Percentiles rank a stretch among this genome's conserved stretches.
These are phyloP conservation scores for Streptopelia turtur DNA, from an alignment of 2,797 vertebrate genomes.

Conservation along the genomic window DNA sequence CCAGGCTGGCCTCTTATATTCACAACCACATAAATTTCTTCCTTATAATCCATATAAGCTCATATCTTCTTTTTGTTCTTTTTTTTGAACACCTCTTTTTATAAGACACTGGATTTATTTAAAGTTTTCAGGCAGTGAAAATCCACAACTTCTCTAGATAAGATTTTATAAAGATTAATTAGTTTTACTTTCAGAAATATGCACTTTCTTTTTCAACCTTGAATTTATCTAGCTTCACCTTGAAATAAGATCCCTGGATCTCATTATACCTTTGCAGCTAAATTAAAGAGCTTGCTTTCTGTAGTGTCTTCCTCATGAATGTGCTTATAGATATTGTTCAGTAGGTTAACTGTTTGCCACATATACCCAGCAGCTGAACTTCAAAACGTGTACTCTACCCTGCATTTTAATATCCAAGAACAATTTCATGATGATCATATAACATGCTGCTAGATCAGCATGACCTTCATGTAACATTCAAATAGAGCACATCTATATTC, in stretches of 20 bases:
- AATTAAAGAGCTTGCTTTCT: constrained; percentile 11
- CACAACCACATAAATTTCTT: not conserved
- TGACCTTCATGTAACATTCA: constrained; percentile 9
- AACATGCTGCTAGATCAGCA: not conserved
- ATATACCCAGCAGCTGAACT: rapidly evolving
- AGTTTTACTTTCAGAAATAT: not conserved
- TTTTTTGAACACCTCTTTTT: not conserved
- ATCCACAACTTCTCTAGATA: not conserved
- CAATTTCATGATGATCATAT: not conserved
- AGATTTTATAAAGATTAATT: constrained; percentile 50
- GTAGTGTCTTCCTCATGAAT: not conserved
- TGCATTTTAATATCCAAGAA: not conserved
- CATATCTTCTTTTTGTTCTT: not conserved
- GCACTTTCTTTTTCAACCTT: constrained; percentile 15
- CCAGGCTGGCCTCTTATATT: not conserved
- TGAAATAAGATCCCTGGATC: constrained; percentile 8
- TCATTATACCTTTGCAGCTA: constrained; percentile 3
- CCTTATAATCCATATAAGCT: not conserved
- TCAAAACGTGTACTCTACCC: not conserved
- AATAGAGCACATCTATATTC: not conserved
- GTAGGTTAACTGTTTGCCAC: not conserved
- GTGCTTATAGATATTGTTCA: not conserved
- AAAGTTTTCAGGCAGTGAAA: constrained; percentile 4
- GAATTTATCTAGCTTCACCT: constrained; percentile 35
- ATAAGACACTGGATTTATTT: constrained; percentile 2